Evolutionary conservation across 2,797 vertebrate species (phyloP), one percentile per base, ranked within the genome.

Genomic region (Microctenopoma steveboyesi): DNA sequence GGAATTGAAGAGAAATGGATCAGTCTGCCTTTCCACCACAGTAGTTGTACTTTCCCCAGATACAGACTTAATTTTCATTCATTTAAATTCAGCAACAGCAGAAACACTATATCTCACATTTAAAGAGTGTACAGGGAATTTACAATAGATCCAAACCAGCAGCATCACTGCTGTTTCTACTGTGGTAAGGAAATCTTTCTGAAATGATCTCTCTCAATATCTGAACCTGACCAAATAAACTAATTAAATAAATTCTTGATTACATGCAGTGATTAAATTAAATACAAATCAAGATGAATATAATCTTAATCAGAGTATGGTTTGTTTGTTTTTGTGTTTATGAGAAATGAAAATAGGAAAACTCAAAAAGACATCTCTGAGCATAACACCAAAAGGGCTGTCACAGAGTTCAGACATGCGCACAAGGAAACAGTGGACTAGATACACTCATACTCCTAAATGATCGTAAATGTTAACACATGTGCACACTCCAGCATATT

Each of bases 361-460:
- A 46, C 53, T 52, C 30, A 22, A 40, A 62, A 48, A 69, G 18
- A 43, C 1, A 18, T 30, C 15, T 11, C 30, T 57, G 16, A 49
- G 43, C n/a, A 52, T 45, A n/a, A 33, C 37, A 72, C 14, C 25
- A 35, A 47, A 22, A 30, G 37, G 33, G 47, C 39, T 28, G 43
- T 42, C 62, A 58, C 0, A 0, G 48, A 79, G 74, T 69, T 79
- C 77, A 83, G 62, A 56, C 73, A 72, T 53, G 70, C 9, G 37
- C 3, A 78, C 48, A 43, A 0, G 9, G 48, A 33, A 52, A 51
- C 43, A 28, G 40, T 42, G 54, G 46, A 65, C 51, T 4, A 43
- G 30, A 67, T 53, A 27, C n/a, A 49, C 22, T 22, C 22, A 58
- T 13, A 43, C 53, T 68, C 13, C 39, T 12, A 47, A 72, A 61